These are phyloP conservation scores for Mus minutoides DNA, from an alignment of 2,797 vertebrate genomes.

Conservation along the genomic window DNA sequence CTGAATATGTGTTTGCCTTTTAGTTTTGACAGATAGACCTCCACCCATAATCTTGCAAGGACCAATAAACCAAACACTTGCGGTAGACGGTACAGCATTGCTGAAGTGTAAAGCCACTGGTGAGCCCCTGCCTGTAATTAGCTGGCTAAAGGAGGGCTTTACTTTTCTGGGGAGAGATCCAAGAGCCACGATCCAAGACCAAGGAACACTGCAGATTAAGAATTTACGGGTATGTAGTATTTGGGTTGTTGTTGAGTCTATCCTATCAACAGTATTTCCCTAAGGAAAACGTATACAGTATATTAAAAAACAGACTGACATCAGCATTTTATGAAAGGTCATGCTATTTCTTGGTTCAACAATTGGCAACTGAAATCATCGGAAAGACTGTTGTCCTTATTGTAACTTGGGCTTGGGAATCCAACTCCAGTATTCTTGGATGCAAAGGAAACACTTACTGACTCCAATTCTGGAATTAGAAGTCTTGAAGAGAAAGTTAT, in stretches of 20 bases:
- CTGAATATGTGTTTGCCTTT: slow-evolving; percentile 65
- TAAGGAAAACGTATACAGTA: neutral
- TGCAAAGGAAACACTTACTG: too few relatives aligned
- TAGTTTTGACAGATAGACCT: slow-evolving; percentile 97
- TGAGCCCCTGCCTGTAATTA: slow-evolving; percentile 97
- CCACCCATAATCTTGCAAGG: slow-evolving; percentile 99
- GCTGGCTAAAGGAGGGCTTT: slow-evolving; percentile 98
- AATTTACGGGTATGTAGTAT: slow-evolving; percentile 90
- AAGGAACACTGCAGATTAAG: slow-evolving; percentile 97
- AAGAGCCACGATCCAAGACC: slow-evolving; percentile 95
- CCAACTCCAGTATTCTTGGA: too few relatives aligned
- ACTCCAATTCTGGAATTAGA: neutral
- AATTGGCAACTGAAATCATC: slow-evolving; percentile 41
- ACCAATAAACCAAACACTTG: slow-evolving; percentile 96
- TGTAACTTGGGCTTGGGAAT: neutral
- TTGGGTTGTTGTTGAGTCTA: neutral
- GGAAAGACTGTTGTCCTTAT: neutral
- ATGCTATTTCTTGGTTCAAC: slow-evolving; percentile 15
- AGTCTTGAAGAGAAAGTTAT: neutral
- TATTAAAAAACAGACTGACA: neutral
- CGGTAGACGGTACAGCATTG: slow-evolving; percentile 94
- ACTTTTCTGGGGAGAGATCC: slow-evolving; percentile 96
- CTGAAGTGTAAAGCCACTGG: slow-evolving; percentile 98
- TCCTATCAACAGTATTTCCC: neutral
- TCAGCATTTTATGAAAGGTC: neutral